phyloP scores from a whole-genome alignment of 2,797 vertebrate genomes.

The Sphenodon punctatus region DNA sequence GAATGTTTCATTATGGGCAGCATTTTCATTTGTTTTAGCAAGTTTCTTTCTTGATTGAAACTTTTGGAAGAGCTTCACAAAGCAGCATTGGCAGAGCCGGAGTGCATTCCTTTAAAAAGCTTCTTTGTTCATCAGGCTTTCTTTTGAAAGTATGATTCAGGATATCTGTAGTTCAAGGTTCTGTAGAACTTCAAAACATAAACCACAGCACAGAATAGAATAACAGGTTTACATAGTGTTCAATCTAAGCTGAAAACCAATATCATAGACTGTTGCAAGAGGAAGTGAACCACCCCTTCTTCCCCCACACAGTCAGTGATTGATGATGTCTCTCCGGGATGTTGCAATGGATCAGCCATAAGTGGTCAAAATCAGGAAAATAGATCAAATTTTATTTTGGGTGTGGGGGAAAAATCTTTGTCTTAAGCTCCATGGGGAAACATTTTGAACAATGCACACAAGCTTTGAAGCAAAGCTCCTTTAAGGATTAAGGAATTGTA shows the following conservation, averaged over 20 bases:
- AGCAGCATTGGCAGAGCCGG: constrained; percentile 45
- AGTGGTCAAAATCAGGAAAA: background rate
- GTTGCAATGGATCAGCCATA: constrained; percentile 33
- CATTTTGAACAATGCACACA: background rate
- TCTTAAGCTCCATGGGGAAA: constrained; percentile 22
- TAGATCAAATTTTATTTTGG: constrained; percentile 30
- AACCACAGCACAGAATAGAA: constrained; percentile 68
- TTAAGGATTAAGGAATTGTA: constrained; percentile 5
- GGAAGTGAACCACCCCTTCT: constrained; percentile 53
- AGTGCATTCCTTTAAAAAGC: constrained; percentile 54
- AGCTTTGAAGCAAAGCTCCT: background rate
- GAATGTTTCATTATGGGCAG: constrained; percentile 41
- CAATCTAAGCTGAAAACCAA: constrained; percentile 72
- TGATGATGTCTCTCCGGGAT: constrained; percentile 29
- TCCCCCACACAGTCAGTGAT: constrained; percentile 43
- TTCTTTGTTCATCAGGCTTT: constrained; percentile 59
- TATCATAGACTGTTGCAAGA: constrained; percentile 62
- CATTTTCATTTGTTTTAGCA: constrained; percentile 64
- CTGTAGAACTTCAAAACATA: constrained; percentile 55
- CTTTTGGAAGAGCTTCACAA: constrained; percentile 49
- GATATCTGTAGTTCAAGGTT: constrained; percentile 51
- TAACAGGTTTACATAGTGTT: constrained; percentile 71
- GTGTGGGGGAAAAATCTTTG: constrained; percentile 5
- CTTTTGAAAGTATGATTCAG: constrained; percentile 55
- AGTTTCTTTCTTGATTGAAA: constrained; percentile 45